Evolutionary conservation across 2,113 vertebrate species (phyloP), one percentile per base, ranked within the genome.

Genomic region (Gymnocephalus cernua): DNA sequence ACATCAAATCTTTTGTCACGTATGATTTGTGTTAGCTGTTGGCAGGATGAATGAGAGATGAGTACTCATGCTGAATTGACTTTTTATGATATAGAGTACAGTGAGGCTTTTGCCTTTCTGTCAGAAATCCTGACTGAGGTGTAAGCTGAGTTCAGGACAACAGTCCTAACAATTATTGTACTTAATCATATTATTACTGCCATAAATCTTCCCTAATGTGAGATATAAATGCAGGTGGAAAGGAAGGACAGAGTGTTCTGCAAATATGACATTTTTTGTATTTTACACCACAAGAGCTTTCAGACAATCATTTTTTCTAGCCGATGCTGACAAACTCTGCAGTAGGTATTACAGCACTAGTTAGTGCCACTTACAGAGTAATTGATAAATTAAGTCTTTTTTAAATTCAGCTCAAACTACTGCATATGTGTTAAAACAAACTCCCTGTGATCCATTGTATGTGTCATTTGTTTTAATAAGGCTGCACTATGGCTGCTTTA

Each of bases 331-430:
- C 56, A 78, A 76, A 76, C 73, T 44, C 48, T 50, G 59, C 45
- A 25, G 68, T 47, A 54, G 74, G 27, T 84, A 29, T 73, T 71
- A 27, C 27, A 47, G 45, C 27, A 2, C 57, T 44, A 1, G 32
- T 70, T 67, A 14, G 53, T 19, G 21, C 25, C 47, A 54, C 54
- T 69, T 50, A 9, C 32, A 58, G 41, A 58, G 58, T 73, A 58
- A 80, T n/a, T 82, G 82, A 88, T 75, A 16, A 56, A 53, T 15
- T 21, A 74, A 68, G 4, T 6, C 15, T 45, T 56, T 71, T 86
- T 78, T 51, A 70, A n/a, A 90, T 82, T 80, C 65, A 71, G 15
- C 65, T 77, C 64, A 67, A 74, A 80, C 50, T 14, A 7, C 66
- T 18, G 61, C 50, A 1, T 80, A 51, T 73, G 72, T 80, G 6